These are phyloP conservation scores for Pyralis farinalis DNA, from an alignment of 2,888 invertebrate species.

Conservation along the genomic window DNA sequence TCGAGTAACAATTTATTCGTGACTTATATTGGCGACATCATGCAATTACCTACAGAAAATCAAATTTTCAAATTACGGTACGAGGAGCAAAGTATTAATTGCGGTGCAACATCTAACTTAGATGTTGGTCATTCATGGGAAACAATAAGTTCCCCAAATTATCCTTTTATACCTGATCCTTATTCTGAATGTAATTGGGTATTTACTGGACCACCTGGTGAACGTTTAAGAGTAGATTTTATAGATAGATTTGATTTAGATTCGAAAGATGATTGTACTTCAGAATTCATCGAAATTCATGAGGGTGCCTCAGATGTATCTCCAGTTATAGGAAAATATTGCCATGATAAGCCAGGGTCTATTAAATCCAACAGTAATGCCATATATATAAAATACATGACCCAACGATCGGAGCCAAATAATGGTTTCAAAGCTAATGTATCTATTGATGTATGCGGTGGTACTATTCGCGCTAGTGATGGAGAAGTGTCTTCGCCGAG, in stretches of 20 bases:
- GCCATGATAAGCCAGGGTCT: constrained; percentile 82
- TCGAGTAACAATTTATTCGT: constrained; percentile 80
- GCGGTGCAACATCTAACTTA: constrained; percentile 85
- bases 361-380: constrained; percentile 83
- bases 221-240: constrained; percentile 89
- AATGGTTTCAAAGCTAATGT: constrained; percentile 89
- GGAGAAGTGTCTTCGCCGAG: constrained; percentile 86
- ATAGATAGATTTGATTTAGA: constrained; percentile 86
- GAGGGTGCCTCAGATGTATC: constrained; percentile 90
- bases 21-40: constrained; percentile 29
- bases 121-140: constrained; percentile 64
- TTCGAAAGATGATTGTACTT: constrained; percentile 37
- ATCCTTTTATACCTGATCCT: constrained; percentile 89
- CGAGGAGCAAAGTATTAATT: constrained; percentile 83
- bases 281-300: constrained; percentile 88
- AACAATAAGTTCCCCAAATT: constrained; percentile 88
- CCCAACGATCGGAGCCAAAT: constrained; percentile 84
- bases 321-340: constrained; percentile 83
- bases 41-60: neutral
- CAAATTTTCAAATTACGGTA: constrained; percentile 73
- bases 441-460: constrained; percentile 82
- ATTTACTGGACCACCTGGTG: constrained; percentile 86
- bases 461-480: constrained; percentile 81
- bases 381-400: constrained; percentile 86
- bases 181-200: constrained; percentile 92